A percentile compares a stretch with the other conserved stretches of the same genome.
Evolutionary conservation across 2,797 vertebrate species (phyloP).

Genomic region (Calcarius lapponicus): DNA sequence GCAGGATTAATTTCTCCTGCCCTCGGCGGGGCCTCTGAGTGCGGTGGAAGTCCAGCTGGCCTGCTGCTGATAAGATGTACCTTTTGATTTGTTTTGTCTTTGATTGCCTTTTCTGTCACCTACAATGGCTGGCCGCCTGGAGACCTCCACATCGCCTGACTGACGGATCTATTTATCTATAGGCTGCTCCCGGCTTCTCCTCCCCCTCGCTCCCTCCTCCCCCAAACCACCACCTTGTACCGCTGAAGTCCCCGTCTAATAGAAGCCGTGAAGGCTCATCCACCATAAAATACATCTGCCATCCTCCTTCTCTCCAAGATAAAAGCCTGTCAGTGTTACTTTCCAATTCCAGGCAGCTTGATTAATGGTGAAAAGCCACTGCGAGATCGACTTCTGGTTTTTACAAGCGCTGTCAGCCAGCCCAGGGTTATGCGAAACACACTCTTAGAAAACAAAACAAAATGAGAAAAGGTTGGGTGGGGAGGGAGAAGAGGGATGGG

Average conservation of each 20-base stretch:
- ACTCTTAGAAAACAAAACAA: conserved; percentile 72
- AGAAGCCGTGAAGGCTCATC: conserved; percentile 77
- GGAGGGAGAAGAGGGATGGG: conserved; percentile 28
- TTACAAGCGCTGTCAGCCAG: conserved; percentile 74
- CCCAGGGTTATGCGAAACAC: conserved; percentile 73
- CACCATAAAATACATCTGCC: conserved; percentile 80
- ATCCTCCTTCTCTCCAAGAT: conserved; percentile 77
- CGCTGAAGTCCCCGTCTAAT: conserved; percentile 70
- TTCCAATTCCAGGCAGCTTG: conserved; percentile 80
- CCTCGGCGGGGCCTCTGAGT: conserved; percentile 70
- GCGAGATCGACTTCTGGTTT: conserved; percentile 77
- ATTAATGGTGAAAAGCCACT: conserved; percentile 81
- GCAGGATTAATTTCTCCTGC: conserved; percentile 80
- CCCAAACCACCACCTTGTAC: conserved; percentile 68
- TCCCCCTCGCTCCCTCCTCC: conserved; percentile 57
- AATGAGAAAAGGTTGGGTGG: conserved; percentile 71
- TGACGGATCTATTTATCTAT: conserved; percentile 81
- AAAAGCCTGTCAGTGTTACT: conserved; percentile 80
- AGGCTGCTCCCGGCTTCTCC: conserved; percentile 69
- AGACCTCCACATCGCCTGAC: conserved; percentile 75
- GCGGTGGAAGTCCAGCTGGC: conserved; percentile 77
- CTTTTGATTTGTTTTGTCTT: conserved; percentile 79
- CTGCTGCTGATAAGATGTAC: conserved; percentile 80
- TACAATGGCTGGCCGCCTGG: conserved; percentile 75
- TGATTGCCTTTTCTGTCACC: conserved; percentile 82